Evolutionary conservation across 2,888 invertebrate genomes (phyloP).

Genomic region (Punctoribates punctum): DNA sequence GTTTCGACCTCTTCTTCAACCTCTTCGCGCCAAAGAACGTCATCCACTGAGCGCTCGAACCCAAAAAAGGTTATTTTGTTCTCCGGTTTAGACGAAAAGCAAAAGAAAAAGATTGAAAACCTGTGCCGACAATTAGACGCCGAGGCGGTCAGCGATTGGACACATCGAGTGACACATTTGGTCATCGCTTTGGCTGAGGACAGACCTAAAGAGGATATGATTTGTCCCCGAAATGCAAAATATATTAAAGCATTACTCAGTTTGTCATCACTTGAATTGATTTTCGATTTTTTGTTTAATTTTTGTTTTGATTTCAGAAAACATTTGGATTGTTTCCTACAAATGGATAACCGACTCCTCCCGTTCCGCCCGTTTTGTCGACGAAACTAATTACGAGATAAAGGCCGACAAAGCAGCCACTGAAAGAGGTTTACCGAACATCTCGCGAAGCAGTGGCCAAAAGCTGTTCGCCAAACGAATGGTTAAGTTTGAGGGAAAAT

Average conservation of each 20-base stretch:
- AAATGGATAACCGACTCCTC: slow-evolving; percentile 35
- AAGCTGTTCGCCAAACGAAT: slow-evolving; percentile 7
- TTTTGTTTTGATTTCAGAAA: too few species aligned
- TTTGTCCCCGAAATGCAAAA: slow-evolving; percentile 24
- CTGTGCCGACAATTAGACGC: not conserved
- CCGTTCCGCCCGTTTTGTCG: not conserved
- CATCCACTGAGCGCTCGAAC: not conserved
- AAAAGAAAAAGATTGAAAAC: not conserved
- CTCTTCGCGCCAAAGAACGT: slow-evolving; percentile 10
- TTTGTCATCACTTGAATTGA: not conserved
- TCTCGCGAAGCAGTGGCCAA: not conserved
- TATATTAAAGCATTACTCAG: slow-evolving; percentile 36
- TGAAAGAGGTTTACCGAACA: not conserved
- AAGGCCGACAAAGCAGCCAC: not conserved
- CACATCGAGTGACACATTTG: slow-evolving; percentile 29
- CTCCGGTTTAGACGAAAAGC: not conserved
- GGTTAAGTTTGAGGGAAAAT: not conserved
- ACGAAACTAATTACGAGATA: slow-evolving; percentile 31
- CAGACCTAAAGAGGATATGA: slow-evolving; percentile 12
- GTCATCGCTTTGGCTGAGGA: slow-evolving; percentile 16
- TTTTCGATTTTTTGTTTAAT: slow-evolving; percentile 6
- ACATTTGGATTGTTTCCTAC: slow-evolving; percentile 36
- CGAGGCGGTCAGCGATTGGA: slow-evolving; percentile 34
- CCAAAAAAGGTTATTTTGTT: not conserved
- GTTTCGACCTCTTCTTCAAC: not conserved